Evolutionary conservation across 2,113 vertebrate species (phyloP).

Genomic region (Xyliphius kryptos): DNA sequence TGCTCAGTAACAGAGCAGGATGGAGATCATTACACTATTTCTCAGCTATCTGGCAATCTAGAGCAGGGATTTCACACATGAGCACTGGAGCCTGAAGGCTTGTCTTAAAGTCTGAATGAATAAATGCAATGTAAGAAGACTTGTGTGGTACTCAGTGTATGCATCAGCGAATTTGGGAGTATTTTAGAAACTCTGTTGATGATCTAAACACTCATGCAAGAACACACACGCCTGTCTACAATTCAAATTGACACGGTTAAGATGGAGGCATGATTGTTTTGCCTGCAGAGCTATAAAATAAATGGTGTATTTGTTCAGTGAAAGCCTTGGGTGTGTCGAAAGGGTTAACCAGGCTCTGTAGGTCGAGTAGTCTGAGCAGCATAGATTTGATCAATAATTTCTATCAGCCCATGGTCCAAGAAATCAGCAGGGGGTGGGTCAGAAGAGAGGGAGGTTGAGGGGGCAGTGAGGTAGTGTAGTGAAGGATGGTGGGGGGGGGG

Average conservation of each 20-base stretch:
- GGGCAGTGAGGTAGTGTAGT: constrained; percentile 38
- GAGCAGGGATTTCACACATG: constrained; percentile 51
- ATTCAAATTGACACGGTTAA: constrained; percentile 4
- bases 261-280: constrained; percentile 20
- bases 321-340: constrained; percentile 41
- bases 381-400: constrained; percentile 86
- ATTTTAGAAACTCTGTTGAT: constrained; percentile 21
- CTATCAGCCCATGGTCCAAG: constrained; percentile 80
- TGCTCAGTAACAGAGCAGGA: constrained; percentile 40
- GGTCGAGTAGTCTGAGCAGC: constrained; percentile 71
- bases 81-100: constrained; percentile 63
- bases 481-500: constrained; percentile 31
- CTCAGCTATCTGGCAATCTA: constrained; percentile 29
- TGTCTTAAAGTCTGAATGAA: constrained; percentile 66
- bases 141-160: constrained; percentile 51
- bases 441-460: constrained; percentile 47
- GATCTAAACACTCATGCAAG: constrained; percentile 39
- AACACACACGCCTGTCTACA: constrained; percentile 39
- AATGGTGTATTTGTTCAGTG: constrained; percentile 36
- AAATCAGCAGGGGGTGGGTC: constrained; percentile 69
- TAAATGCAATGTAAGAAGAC: constrained; percentile 60
- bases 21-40: constrained; percentile 42
- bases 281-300: constrained; percentile 21
- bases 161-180: constrained; percentile 44
- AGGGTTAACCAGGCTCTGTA: constrained; percentile 75